These are phyloP conservation scores for Melanotaenia nigrans DNA, from an alignment of 2,797 vertebrate genomes.

Conservation along the genomic window DNA sequence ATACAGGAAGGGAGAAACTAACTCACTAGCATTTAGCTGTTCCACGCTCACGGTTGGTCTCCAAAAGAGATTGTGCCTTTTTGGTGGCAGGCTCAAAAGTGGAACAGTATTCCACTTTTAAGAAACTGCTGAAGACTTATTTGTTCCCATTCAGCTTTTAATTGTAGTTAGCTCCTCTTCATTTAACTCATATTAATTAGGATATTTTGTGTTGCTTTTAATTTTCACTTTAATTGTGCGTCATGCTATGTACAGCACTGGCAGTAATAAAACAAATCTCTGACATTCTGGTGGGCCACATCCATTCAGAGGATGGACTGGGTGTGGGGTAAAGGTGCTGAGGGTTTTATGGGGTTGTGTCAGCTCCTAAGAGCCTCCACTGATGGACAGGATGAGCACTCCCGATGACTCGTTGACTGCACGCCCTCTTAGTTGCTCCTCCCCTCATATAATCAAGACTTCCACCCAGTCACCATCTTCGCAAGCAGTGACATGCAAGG, in stretches of 20 bases:
- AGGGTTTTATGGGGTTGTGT: slow-evolving; percentile 61
- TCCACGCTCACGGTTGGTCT: too few relatives aligned
- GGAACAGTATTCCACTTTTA: too few relatives aligned
- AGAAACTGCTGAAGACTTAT: too few relatives aligned
- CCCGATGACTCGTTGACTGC: slow-evolving; percentile 42
- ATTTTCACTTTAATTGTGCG: too few relatives aligned
- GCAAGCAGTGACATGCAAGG: neutral
- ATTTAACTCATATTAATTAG: too few relatives aligned
- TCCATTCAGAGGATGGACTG: slow-evolving; percentile 41
- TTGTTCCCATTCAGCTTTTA: too few relatives aligned
- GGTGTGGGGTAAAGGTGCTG: slow-evolving; percentile 54
- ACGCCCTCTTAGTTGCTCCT: slow-evolving; percentile 43
- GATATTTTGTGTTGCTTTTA: too few relatives aligned
- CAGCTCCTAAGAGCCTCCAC: slow-evolving; percentile 39
- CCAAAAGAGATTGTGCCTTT: too few relatives aligned
- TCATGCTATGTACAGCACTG: too few relatives aligned
- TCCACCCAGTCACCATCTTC: slow-evolving; percentile 1
- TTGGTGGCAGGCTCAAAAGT: too few relatives aligned
- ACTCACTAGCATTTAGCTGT: too few relatives aligned
- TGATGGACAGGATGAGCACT: slow-evolving; percentile 59
- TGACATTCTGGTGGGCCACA: slow-evolving; percentile 20
- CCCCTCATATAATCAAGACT: slow-evolving; percentile 15
- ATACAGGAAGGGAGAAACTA: slow-evolving; percentile 16
- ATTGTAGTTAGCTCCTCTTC: too few relatives aligned
- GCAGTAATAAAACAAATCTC: slow-evolving; percentile 2